A percentile compares a stretch with the other conserved stretches of the same genome.
phyloP scores from a whole-genome alignment of 2,888 invertebrate species.

The Tuta absoluta region DNA sequence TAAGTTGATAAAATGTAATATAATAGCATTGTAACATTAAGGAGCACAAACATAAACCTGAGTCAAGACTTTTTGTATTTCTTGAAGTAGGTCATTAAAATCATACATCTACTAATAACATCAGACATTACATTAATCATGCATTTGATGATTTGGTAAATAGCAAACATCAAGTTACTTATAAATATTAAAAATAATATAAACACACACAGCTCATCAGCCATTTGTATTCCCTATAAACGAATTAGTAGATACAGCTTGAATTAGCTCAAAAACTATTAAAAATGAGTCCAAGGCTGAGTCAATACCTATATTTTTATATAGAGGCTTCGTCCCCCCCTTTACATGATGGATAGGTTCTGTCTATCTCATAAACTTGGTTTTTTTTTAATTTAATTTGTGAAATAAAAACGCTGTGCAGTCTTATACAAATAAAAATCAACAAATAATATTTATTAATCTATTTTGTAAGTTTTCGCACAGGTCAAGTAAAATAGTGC shows the following conservation, averaged over 20 bases:
- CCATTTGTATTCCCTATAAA: background rate
- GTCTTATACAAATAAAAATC: too few relatives aligned
- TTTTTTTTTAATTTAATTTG: too few relatives aligned
- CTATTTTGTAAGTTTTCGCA: too few relatives aligned
- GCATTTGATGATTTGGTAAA: slow-evolving; percentile 8
- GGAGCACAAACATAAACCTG: background rate
- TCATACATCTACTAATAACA: background rate
- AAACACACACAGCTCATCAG: slow-evolving; percentile 10
- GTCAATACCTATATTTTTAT: background rate
- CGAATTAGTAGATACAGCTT: background rate
- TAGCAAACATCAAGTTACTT: slow-evolving; percentile 3
- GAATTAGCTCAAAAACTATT: background rate
- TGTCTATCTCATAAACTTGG: too few relatives aligned
- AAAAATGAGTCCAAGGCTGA: background rate
- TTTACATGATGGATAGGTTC: too few relatives aligned
- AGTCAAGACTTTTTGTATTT: background rate
- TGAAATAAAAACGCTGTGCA: too few relatives aligned
- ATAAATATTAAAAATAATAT: slow-evolving; percentile 4
- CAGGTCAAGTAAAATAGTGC: too few relatives aligned
- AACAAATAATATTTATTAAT: too few relatives aligned
- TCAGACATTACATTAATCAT: background rate
- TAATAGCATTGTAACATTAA: too few relatives aligned
- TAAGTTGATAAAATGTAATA: too few relatives aligned
- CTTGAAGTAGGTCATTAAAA: background rate
- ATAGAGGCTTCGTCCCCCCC: too few relatives aligned